Evolutionary conservation across 2,888 invertebrate species (phyloP), one percentile per base, ranked within the genome.

Genomic region (Pandemis cinnamomeana): DNA sequence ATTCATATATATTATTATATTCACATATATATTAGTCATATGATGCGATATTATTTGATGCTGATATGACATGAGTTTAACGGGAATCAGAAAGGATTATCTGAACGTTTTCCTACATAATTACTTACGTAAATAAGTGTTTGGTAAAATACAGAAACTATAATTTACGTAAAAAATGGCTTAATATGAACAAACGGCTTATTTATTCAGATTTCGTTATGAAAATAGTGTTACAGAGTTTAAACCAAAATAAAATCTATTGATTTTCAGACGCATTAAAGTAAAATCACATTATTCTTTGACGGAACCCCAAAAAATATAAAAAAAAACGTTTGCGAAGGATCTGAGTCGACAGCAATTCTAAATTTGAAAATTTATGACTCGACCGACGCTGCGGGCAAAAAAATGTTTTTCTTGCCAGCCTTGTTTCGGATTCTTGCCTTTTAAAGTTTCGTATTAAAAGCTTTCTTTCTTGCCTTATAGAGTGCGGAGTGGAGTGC

Each of bases 241-340:
- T 44, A 8, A 44, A 44, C 8, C 8, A 5, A 44, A 44, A 44
- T 6, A 7, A 44, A 7, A 44, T 1, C 7, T 1, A 6, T 8
- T 44, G 7, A 7, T 27, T 66, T 20, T 13, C 48, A 48, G 7
- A 11, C 7, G 11, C 36, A 44, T 42, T 11, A 55, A n/a, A 15
- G 7, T 20, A 13, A 27, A 46, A 20, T 20, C 13, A 7, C 5
- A n/a, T 13, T 36, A 41, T 53, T 11, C 4, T 27, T 11, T 2
- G 1, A 66, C 15, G 70, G 67, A 71, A 55, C 58, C 68, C 71
- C 15, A 55, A 61, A 67, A 62, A 72, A 42, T 53, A 61, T n/a
- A 68, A 83, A 81, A 83, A 81, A 79, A 81, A 83, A 79, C 78
- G 78, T 80, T 83, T 80, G 82, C 79, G 80, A 86, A 84, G 81